Conservation (phyloP, 2,888 invertebrate species). For the Cerastis rubricosa region DNA sequence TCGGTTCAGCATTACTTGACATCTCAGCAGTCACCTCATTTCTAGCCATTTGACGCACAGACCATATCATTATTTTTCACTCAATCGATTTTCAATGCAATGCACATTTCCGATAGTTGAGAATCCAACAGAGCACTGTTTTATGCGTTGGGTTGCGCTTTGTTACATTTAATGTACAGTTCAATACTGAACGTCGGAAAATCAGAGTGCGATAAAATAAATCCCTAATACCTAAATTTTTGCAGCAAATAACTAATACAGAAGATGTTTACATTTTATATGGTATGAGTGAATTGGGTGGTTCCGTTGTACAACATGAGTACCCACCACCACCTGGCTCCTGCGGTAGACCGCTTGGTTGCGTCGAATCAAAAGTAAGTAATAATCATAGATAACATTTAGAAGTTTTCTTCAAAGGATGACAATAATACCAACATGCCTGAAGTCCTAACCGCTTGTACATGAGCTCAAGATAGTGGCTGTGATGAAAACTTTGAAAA, state of each 20-base stretch:
- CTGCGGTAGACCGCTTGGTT: constrained; percentile 69
- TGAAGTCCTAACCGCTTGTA: too few species aligned
- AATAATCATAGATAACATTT: too few species aligned
- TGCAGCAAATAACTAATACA: constrained; percentile 71
- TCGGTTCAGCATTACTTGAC: not conserved
- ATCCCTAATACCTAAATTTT: too few species aligned
- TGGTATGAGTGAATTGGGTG: constrained; percentile 79
- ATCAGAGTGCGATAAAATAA: not conserved
- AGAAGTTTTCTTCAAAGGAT: too few species aligned
- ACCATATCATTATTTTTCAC: not conserved
- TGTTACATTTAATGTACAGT: not conserved
- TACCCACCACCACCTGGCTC: constrained; percentile 54
- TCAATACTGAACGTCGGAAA: not conserved
- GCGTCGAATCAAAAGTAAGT: constrained; percentile 76
- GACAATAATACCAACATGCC: too few species aligned
- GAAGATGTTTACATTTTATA: constrained; percentile 69
- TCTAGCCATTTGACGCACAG: not conserved
- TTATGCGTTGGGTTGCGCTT: not conserved
- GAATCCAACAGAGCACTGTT: not conserved
- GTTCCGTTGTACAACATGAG: constrained; percentile 62
- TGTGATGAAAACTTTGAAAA: too few species aligned
- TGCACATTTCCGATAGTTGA: not conserved
- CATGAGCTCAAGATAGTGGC: too few species aligned
- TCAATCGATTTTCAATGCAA: not conserved
- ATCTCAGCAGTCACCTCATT: not conserved